Percentiles rank a stretch among this genome's conserved stretches.
Conservation (phyloP, 2,113 vertebrate species). For the Atractosteus spatula region DNA sequence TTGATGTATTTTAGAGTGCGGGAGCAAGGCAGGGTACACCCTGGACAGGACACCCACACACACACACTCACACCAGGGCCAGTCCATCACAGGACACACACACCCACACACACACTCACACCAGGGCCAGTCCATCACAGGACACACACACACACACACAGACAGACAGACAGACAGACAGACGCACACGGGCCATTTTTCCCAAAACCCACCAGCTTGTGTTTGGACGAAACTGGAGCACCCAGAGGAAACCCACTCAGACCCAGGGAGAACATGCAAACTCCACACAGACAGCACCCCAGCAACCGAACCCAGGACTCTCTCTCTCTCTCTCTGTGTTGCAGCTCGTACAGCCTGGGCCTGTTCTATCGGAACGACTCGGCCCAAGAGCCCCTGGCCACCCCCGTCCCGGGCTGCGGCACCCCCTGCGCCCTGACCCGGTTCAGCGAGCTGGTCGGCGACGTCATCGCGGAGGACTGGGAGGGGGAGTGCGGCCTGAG, state of each 20-base stretch:
- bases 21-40: no score
- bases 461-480: conserved; percentile 71
- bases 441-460: conserved; percentile 67
- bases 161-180: no score
- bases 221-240: neutral
- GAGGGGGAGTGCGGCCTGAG: conserved; percentile 62
- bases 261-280: no score
- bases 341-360: conserved; percentile 67
- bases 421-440: conserved; percentile 70
- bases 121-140: no score
- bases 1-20: no score
- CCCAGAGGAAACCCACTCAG: no score
- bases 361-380: conserved; percentile 78
- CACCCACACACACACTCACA: neutral
- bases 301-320: neutral
- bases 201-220: no score
- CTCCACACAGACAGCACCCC: no score
- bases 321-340: conserved; percentile 30
- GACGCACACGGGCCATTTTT: no score
- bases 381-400: conserved; percentile 57
- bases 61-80: no score
- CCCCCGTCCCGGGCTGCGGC: conserved; percentile 74
- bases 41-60: no score
- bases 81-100: neutral
- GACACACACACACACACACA: no score